Base-by-base conservation (phyloP, 2,797 vertebrate genomes). In the Argyrosomus regius region DNA sequence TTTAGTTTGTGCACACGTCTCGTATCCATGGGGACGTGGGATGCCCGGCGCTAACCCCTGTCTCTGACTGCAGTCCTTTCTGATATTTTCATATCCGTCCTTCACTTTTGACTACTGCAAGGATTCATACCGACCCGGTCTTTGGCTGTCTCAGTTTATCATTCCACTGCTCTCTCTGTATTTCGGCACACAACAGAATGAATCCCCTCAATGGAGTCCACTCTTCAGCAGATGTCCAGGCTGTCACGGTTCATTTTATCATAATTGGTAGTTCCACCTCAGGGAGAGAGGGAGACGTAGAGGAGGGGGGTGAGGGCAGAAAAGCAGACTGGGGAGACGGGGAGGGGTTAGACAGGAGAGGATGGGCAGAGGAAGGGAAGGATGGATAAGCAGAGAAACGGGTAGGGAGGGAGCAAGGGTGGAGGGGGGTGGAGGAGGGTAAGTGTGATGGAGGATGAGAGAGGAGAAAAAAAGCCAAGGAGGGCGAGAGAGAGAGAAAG, bases 171-270 rank as follows among this genome's bases (percentile, higher is more conserved):
- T 74, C 65, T 24, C 63, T 39, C 48, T 69, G 46, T 57, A 53
- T 83, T 83, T 63, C 61, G 20, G 24, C 61, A 80, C 75, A 87
- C 75, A 85, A 77, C 66, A 78, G 72, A 75, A 48, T 75, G 61
- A 87, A 77, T 74, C 61, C 76, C 56, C 57, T 78, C 61, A 69
- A 75, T 60, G 45, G 76, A 79, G 81, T 87, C 58, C 72, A 75
- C 60, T 87, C 66, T 86, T 85, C 78, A 90, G 82, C 88, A 90
- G 87, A 91, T 88, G 87, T 87, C 84, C 80, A 57, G 65, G 48
- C 88, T 89, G 89, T 91, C 89, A 91, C 0, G 65, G 71, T 86
- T 86, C 83, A 86, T 87, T 90, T 84, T 77, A 79, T 89, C 87
- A 87, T 92, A 91, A 90, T 92, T 87, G 81, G 72, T 85, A 80